Evolutionary conservation across 1,140 invertebrate species (phyloP).

Genomic region (Drosophila sechellia): DNA sequence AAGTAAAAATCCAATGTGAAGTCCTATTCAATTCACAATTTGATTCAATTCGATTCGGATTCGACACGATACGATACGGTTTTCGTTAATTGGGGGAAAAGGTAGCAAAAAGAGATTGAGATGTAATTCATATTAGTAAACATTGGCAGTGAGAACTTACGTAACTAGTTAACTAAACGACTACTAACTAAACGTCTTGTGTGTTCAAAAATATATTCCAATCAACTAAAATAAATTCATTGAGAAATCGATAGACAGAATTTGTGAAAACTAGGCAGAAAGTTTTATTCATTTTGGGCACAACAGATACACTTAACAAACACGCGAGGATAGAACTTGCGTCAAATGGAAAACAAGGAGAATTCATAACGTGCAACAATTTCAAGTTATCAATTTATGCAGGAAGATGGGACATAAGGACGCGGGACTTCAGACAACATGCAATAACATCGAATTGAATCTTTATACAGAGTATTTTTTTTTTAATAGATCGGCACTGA

Average conservation of each 20-base stretch:
- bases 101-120: slow-evolving; percentile 60
- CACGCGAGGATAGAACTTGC: slow-evolving; percentile 50
- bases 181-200: slow-evolving; percentile 44
- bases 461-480: slow-evolving; percentile 37
- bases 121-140: slow-evolving; percentile 49
- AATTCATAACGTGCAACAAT: slow-evolving; percentile 58
- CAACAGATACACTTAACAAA: slow-evolving; percentile 59
- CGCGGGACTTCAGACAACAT: slow-evolving; percentile 17
- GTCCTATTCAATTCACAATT: slow-evolving; percentile 88
- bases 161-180: slow-evolving; percentile 38
- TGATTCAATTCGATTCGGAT: slow-evolving; percentile 27
- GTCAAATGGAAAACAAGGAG: slow-evolving; percentile 38
- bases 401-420: slow-evolving; percentile 15
- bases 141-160: slow-evolving; percentile 40
- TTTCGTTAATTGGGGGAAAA: slow-evolving; percentile 34
- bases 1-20: slow-evolving; percentile 99
- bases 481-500: background rate
- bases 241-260: slow-evolving; percentile 31
- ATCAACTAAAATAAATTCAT: slow-evolving; percentile 46
- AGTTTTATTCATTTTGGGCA: slow-evolving; percentile 27
- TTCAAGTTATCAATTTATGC: slow-evolving; percentile 12
- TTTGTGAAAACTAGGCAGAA: slow-evolving; percentile 27
- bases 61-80: slow-evolving; percentile 4
- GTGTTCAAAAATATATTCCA: slow-evolving; percentile 28
- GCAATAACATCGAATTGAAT: slow-evolving; percentile 46